Percentiles rank a stretch among this genome's conserved stretches.
Evolutionary conservation across 2,888 invertebrate genomes (phyloP).

Genomic region (Iphiclides podalirius): DNA sequence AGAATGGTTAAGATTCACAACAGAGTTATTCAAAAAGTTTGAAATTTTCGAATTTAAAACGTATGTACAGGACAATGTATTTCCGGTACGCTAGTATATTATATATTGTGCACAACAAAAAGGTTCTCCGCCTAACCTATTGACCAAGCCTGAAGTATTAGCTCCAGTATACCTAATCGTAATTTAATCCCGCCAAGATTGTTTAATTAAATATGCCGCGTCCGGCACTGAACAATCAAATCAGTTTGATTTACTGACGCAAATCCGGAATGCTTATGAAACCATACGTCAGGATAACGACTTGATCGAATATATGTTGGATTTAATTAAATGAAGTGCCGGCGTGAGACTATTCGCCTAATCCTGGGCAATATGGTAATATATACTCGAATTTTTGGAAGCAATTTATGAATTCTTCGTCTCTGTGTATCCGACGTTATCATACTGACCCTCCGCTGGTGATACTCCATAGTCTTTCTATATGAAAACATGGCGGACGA

Average conservation of each 20-base stretch:
- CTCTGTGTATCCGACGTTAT: too few relatives aligned
- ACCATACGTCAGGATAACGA: constrained; percentile 48
- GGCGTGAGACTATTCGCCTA: background rate
- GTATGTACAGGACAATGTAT: too few relatives aligned
- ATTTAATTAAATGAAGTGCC: constrained; percentile 20
- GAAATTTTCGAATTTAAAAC: too few relatives aligned
- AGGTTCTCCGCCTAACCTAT: too few relatives aligned
- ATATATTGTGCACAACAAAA: too few relatives aligned
- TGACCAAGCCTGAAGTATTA: too few relatives aligned
- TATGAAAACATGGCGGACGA: too few relatives aligned
- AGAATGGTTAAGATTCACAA: too few relatives aligned
- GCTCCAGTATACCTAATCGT: constrained; percentile 4
- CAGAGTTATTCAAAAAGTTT: too few relatives aligned
- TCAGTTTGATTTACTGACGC: constrained; percentile 68
- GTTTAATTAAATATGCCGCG: constrained; percentile 19
- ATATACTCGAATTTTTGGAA: background rate
- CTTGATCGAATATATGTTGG: constrained; percentile 43
- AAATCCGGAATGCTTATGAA: constrained; percentile 63
- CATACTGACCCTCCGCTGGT: too few relatives aligned
- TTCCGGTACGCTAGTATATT: too few relatives aligned
- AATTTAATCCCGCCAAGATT: constrained; percentile 5
- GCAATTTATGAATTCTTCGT: background rate
- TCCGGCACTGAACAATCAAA: constrained; percentile 64
- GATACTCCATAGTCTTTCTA: too few relatives aligned
- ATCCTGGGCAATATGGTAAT: background rate